phyloP scores from a whole-genome alignment of 2,113 vertebrate genomes.

The Ictalurus punctatus region DNA sequence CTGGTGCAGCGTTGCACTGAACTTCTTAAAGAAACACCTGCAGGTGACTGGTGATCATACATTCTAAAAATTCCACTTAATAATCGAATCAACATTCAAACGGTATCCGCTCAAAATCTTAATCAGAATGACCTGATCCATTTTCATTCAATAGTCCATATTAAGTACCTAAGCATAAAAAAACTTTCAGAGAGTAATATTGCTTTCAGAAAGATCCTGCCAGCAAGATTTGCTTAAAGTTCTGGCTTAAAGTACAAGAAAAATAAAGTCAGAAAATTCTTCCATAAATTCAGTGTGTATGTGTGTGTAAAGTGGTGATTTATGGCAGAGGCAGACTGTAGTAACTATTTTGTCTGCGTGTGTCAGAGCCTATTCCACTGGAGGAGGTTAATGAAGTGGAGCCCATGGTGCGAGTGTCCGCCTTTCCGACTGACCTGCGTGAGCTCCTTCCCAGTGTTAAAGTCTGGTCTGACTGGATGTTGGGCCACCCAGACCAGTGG shows the following conservation, averaged over 20 bases:
- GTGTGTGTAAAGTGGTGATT: background rate
- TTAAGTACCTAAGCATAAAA: background rate
- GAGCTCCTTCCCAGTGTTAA: constrained; percentile 94
- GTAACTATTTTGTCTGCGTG: constrained; percentile 9
- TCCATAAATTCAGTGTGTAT: background rate
- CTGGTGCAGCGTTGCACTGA: constrained; percentile 87
- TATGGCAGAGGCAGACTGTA: background rate
- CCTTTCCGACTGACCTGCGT: constrained; percentile 83
- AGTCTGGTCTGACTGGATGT: constrained; percentile 99
- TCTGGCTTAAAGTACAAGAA: background rate
- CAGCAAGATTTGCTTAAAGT: background rate
- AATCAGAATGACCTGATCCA: background rate
- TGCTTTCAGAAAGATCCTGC: background rate
- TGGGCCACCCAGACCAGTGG: constrained; percentile 93
- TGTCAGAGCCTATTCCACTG: constrained; percentile 71
- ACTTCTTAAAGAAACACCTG: constrained; percentile 78
- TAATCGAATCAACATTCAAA: background rate
- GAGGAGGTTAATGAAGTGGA: constrained; percentile 67
- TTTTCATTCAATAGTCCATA: background rate
- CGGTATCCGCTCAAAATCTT: background rate
- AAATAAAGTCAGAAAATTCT: background rate
- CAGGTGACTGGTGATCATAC: constrained; percentile 73
- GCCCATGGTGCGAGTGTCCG: constrained; percentile 86
- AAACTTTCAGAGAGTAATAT: background rate
- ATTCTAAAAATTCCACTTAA: background rate